Base-by-base conservation (phyloP, 2,113 vertebrate genomes). In the Erythrolamprus reginae region DNA sequence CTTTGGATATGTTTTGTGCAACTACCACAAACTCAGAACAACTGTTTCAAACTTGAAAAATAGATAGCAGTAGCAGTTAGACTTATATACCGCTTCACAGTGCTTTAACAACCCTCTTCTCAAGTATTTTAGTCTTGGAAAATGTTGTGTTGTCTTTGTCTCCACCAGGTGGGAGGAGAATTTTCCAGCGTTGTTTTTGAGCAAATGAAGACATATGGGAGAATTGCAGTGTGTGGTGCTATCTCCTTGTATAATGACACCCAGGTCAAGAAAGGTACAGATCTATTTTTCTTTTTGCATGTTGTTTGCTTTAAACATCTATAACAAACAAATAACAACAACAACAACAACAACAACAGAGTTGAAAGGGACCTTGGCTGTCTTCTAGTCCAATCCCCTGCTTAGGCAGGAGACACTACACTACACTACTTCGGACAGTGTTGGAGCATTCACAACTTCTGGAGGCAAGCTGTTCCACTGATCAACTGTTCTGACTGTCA, bases 141-240 rank as follows among this genome's bases (percentile, higher is more conserved):
- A 50, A 50, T 26, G 45, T 84, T 84, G 83, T 48, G 24, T 38
- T 92, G 56, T 93, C 5, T 15, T 93, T 93, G 0, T 92, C 55
- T 21, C 24, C 87, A 28, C 90, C 33, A 99, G 98, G 98, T 99
- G 47, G 98, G 98, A 90, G 98, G 98, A 77, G 91, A 97, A 82
- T 98, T 97, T 95, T 93, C 97, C 61, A 97, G 86, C 55, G 51
- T 94, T 24, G 98, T 96, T 48, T 89, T 99, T 50, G 82, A 90
- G 4, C 98, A 98, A 15, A 99, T 99, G 98, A 99, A 98, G 92
- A 92, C 93, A 56, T 97, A 95, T 38, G 98, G 98, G 91, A 98
- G 98, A 95, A 97, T 98, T 94, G 98, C 98, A 10, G 56, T 98
- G 17, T 99, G 98, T 93, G 98, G 98, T 23, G 96, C 97, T 24